Base-by-base conservation (phyloP, 2,113 vertebrate species). In the Plecturocebus donacophilus region DNA sequence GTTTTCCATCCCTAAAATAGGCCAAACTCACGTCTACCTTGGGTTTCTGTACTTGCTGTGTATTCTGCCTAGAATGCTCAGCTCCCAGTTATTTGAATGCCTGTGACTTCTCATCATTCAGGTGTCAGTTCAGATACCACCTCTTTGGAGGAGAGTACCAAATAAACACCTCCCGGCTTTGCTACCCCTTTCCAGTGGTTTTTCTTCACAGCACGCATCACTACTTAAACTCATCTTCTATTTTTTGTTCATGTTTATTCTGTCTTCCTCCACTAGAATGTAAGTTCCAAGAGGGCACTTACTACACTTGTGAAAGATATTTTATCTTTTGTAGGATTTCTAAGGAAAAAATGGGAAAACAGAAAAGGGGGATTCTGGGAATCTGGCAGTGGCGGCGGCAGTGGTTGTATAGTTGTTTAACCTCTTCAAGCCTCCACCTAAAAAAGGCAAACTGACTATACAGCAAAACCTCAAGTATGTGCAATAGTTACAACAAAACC, bases 271-370 rank as follows among this genome's bases (percentile, higher is more conserved):
- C 54, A 80, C 47, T 25, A 85, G 47, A 27, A 42, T 4, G 1
- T 35, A 80, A 84, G 35, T 87, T 80, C 40, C 71, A 81, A 1
- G 3, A 84, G 38, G 71, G 64, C 20, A 49, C 30, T 87, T 84
- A 56, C 30, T 80, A 84, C 3, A 47, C 23, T 56, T 54, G 12
- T 47, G 32, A 90, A 58, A 73, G 42, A 25, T 30, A 82, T 11
- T n/a, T 71, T 82, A 47, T 35, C 5, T 93, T 64, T 95, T 77
- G 47, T 35, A 54, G 17, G 8, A 79, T 89, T 95, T 96, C 83
- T 97, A 76, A 91, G 91, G 25, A 80, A 95, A 66, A 95, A 82
- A 79, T 56, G 76, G 75, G 38, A 68, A 75, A 85, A 79, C 0
- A 23, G 54, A 81, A 75, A 70, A 75, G 11, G n/a, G 11, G 56